Evolutionary conservation across 2,888 invertebrate species (phyloP), one percentile per base, ranked within the genome.

Genomic region (Erpobdella octoculata): DNA sequence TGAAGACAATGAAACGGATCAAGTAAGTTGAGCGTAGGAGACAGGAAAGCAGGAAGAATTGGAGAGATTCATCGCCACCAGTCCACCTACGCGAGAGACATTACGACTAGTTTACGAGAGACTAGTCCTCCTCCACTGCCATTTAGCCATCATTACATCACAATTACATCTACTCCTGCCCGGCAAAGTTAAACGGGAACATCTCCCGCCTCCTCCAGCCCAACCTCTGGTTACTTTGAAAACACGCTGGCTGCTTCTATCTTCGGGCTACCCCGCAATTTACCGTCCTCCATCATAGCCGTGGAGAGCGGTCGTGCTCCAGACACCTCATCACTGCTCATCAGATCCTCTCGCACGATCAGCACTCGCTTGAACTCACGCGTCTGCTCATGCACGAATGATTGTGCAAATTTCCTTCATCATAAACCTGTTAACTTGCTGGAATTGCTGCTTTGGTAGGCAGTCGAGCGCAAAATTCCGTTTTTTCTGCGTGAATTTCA

Each of bases 151-250:
- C 53, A 53, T 53, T 53, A 53, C 53, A 53, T 53, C 53, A 53
- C 53, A 53, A 53, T 53, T 53, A 53, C 6, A 53, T 53, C 53
- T 25, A 6, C 53, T 53, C 28, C 18, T 53, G 53, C 53, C 18
- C 53, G n/a, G n/a, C n/a, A n/a, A n/a, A n/a, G n/a, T 53, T 53
- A 53, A 53, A 53, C 53, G 53, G 46, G 21, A 21, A 21, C 53
- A 53, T 53, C 6, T 3, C 21, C 53, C 28, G 53, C 53, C 53
- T 9, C 28, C 9, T 28, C 18, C 8, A 12, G n/a, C n/a, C n/a
- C n/a, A n/a, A n/a, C n/a, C n/a, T n/a, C n/a, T n/a, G n/a, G n/a
- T n/a, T n/a, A n/a, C n/a, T n/a, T n/a, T n/a, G n/a, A n/a, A n/a
- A n/a, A n/a, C n/a, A n/a, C n/a, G n/a, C n/a, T n/a, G n/a, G n/a